Base-by-base conservation (phyloP, 2,113 vertebrate species). In the Cinclus cinclus region DNA sequence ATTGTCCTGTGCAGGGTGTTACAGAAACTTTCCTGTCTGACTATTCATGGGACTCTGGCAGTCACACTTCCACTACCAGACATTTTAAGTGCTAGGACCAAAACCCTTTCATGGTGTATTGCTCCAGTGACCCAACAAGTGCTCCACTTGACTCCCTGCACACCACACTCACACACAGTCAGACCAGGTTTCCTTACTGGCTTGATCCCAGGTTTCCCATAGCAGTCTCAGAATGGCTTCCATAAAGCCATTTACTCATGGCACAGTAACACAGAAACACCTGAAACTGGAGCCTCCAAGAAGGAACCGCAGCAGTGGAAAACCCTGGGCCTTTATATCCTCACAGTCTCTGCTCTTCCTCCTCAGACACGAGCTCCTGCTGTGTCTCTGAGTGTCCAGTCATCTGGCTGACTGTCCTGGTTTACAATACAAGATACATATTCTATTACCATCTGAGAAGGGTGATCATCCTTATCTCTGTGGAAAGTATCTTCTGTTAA, bases 21-120 rank as follows among this genome's bases (percentile, higher is more conserved):
- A 56, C 37, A 15, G 31, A 70, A 83, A 28, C 6, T 70, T 62
- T 41, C 25, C 56, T 62, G 41, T 47, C 53, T 53, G 46, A 47
- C 30, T 59, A 13, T 62, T 27, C 31, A 16, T 6, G 15, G 25
- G 21, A 33, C 21, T 76, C 30, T 37, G 41, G 15, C 25, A 69
- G 27, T 70, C 25, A 49, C 47, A 42, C 8, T 63, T 42, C 15
- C 19, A 20, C 49, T 47, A 24, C 31, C 41, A 70, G 41, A 28
- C 12, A 24, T 41, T 70, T 62, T 63, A 37, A 49, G 6, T 37
- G 19, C 42, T 77, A 56, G 10, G 6, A 42, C 21, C 0, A 0
- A 69, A 76, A 8, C 8, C 25, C 5, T 7, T 56, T 42, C 35
- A 49, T 0, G 0, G 18, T 1, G 2, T 3, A 13, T 4, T 2